Conservation (phyloP, 2,888 invertebrate genomes). For the Lagria hirta region DNA sequence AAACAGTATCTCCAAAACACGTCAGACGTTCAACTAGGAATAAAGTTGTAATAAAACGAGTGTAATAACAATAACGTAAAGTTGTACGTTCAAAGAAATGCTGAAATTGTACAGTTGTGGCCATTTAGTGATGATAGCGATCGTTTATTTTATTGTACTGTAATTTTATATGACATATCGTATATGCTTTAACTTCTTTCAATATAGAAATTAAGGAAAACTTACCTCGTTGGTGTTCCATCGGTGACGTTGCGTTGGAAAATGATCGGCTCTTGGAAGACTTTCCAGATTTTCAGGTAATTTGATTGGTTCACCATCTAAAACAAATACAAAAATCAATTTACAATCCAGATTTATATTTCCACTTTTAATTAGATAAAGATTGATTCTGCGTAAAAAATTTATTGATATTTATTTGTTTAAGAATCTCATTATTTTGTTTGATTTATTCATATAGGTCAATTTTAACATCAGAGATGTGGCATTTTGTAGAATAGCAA, state of each 20-base stretch:
- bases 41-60: constrained; percentile 39
- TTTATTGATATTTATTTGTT: no score
- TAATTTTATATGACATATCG: constrained; percentile 25
- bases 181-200: constrained; percentile 9
- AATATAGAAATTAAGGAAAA: constrained; percentile 20
- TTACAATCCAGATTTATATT: no score
- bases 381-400: no score
- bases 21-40: constrained; percentile 23
- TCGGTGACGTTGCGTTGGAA: constrained; percentile 91
- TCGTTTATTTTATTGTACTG: constrained; percentile 41
- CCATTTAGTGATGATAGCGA: constrained; percentile 42
- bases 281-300: constrained; percentile 94
- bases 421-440: no score
- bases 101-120: constrained; percentile 42
- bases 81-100: constrained; percentile 40
- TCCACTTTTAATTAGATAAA: no score
- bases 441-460: no score
- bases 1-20: constrained; percentile 21
- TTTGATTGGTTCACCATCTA: constrained; percentile 91
- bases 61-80: constrained; percentile 44
- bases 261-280: constrained; percentile 90
- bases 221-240: constrained; percentile 99
- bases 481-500: no score
- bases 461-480: no score
- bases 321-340: constrained; percentile 45